phyloP scores from a whole-genome alignment of 2,888 invertebrate genomes.

The Spialia ferax region DNA sequence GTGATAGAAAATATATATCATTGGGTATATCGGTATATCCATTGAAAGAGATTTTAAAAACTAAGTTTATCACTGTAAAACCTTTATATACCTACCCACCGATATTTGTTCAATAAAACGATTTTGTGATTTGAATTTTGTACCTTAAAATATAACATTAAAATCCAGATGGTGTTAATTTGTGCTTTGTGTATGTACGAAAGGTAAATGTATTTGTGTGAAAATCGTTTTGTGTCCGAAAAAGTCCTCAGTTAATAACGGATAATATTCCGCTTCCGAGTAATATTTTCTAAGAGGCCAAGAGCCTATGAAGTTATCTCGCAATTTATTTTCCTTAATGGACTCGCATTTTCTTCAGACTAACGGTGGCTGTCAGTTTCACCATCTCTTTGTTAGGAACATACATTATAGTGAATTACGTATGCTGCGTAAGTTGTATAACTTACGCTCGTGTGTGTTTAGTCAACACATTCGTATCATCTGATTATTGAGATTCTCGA shows the following conservation, averaged over 20 bases:
- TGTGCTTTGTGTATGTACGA: not conserved
- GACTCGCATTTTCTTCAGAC: constrained; percentile 41
- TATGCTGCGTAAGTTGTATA: constrained; percentile 12
- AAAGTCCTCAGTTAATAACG: not conserved
- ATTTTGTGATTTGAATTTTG: no score
- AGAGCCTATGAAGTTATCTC: constrained; percentile 27
- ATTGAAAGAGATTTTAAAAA: no score
- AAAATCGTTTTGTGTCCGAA: not conserved
- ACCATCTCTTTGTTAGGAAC: constrained; percentile 8
- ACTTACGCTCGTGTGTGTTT: constrained; percentile 21
- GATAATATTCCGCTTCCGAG: constrained; percentile 1
- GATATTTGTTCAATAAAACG: no score
- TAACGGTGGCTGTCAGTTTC: constrained; percentile 33
- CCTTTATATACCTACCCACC: no score
- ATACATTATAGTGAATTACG: constrained; percentile 3
- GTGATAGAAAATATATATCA: no score
- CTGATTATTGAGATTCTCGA: constrained; percentile 43
- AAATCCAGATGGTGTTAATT: not conserved
- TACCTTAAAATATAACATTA: no score
- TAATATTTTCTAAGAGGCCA: not conserved
- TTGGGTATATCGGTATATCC: no score
- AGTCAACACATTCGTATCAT: constrained; percentile 26
- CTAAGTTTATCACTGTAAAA: no score
- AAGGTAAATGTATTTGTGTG: not conserved
- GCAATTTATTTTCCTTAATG: constrained; percentile 39